These are phyloP conservation scores for Lampropteryx suffumata DNA, from an alignment of 2,888 invertebrate genomes.

Conservation along the genomic window DNA sequence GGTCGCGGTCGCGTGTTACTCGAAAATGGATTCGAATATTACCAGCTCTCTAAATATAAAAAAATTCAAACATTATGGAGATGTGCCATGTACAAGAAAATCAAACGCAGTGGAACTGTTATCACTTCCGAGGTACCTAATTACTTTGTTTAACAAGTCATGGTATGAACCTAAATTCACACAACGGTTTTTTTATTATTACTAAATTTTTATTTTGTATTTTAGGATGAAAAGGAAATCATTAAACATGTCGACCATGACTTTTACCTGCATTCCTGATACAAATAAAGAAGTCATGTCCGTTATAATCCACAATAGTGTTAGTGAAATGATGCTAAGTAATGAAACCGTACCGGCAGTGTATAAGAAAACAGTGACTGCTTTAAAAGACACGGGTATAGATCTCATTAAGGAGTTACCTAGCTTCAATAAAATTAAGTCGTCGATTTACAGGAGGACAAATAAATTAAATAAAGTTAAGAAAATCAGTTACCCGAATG, in stretches of 20 bases:
- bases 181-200: conserved; percentile 5
- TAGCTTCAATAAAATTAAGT: conserved; percentile 9
- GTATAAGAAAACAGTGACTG: conserved; percentile 11
- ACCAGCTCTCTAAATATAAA: conserved; percentile 21
- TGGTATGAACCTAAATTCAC: conserved; percentile 16
- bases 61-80: conserved; percentile 18
- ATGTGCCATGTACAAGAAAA: conserved; percentile 26
- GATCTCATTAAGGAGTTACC: conserved; percentile 10
- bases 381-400: conserved; percentile 12
- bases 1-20: conserved; percentile 24
- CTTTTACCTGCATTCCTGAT: conserved; percentile 19
- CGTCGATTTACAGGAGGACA: conserved; percentile 16
- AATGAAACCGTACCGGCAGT: conserved; percentile 11
- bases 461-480: conserved; percentile 14
- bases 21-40: conserved; percentile 22
- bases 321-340: conserved; percentile 18
- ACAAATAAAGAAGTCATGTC: conserved; percentile 19
- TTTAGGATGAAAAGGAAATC: conserved; percentile 6
- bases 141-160: conserved; percentile 10
- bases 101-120: conserved; percentile 26
- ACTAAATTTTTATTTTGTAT: not conserved
- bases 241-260: conserved; percentile 17
- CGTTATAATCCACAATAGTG: conserved; percentile 21
- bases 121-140: conserved; percentile 15
- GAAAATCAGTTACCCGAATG: conserved; percentile 6